Conservation (phyloP, 2,797 vertebrate genomes). For the Crax fasciolata region DNA sequence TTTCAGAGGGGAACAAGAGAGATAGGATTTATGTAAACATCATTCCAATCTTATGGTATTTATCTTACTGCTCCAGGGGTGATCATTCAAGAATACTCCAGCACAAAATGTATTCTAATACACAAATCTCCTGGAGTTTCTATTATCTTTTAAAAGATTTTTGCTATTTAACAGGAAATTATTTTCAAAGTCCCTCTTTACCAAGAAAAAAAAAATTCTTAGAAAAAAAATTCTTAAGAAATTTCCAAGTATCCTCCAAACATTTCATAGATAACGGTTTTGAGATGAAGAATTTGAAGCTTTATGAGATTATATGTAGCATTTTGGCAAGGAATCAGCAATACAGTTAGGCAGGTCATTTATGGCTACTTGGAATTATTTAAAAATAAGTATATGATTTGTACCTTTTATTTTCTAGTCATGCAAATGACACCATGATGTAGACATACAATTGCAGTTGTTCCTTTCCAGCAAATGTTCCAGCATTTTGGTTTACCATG, state of each 20-base stretch:
- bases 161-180: not conserved
- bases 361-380: not conserved
- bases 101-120: not conserved
- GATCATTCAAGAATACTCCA: not conserved
- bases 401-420: not conserved
- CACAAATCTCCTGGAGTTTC: not conserved
- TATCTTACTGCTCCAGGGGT: not conserved
- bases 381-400: not conserved
- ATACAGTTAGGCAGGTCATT: not conserved
- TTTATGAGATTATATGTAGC: not conserved
- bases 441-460: not conserved
- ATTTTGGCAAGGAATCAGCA: not conserved
- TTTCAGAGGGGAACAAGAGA: not conserved
- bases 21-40: not conserved
- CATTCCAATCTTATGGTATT: not conserved
- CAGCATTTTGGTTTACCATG: not conserved
- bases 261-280: not conserved
- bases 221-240: not conserved
- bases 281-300: not conserved
- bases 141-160: not conserved
- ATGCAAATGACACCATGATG: not conserved
- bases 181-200: not conserved
- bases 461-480: not conserved
- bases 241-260: not conserved
- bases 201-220: not conserved